Base-by-base conservation (phyloP, 1,140 invertebrate genomes). In the Geopemphigus sp. region DNA sequence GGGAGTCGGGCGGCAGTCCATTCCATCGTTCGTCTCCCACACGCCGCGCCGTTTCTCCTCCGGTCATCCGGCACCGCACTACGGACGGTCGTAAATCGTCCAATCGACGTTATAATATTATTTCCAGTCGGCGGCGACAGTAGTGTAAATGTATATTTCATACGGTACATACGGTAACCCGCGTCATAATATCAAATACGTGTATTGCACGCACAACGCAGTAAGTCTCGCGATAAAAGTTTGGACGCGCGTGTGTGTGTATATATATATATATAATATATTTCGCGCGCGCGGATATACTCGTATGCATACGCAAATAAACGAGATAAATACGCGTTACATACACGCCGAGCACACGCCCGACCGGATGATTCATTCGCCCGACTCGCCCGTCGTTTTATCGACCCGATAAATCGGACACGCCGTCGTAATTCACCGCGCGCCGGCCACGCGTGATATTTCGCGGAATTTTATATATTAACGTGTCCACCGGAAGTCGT, bases 301-400 rank as follows among this genome's bases (percentile, higher is more conserved):
- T 29, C 29, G 10, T 39, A 39, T 11, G 29, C 61, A 29, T 39
- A 39, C 32, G 19, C 32, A 32, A 64, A 32, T 64, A 64, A 39
- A 39, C 17, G 32, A 64, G n/a, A 39, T n/a, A 19, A n/a, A 64
- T 64, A 39, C 61, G 17, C 15, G 4, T 15, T 39, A n/a, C 10
- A 32, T n/a, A 32, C 26, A 22, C 57, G 24, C 24, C 17, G 24
- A 26, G 29, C 17, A 5, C 11, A n/a, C 19, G n/a, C 63, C 39
- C 63, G 32, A 66, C 24, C 63, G 63, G 22, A 66, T 66, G 63
- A 66, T 66, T 66, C 39, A 66, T 66, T 5, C 32, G 63, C 45
- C 63, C 32, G 32, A 45, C 39, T 22, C 32, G n/a, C 15, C 19
- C 15, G 53, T 5, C 29, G 61, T 64, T 64, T n/a, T 66, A 66